A percentile compares a stretch with the other conserved stretches of the same genome.
These are phyloP conservation scores for Orchestia grillus DNA, from an alignment of 1,140 invertebrate species.

Conservation along the genomic window DNA sequence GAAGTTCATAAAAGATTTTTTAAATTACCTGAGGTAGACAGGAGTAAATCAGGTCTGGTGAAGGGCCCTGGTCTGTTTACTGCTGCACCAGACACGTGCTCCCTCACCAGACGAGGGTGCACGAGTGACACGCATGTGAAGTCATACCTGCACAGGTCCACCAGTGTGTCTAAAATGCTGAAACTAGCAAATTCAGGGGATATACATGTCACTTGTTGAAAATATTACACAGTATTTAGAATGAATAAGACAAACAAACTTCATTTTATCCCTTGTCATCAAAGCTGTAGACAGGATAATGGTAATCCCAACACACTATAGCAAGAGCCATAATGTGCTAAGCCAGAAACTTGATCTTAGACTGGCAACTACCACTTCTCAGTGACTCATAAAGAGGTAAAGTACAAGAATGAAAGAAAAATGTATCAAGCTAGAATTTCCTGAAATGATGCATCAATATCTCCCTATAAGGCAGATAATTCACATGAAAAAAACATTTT, in stretches of 20 bases:
- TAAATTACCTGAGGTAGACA: conserved; percentile 76
- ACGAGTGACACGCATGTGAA: conserved; percentile 77
- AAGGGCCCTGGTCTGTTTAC: conserved; percentile 75
- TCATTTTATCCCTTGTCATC: background rate
- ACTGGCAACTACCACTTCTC: no score
- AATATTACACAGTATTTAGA: background rate
- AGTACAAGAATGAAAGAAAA: no score
- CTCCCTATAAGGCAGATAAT: no score
- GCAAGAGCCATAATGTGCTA: no score
- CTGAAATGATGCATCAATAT: no score
- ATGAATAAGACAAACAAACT: background rate
- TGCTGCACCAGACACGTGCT: conserved; percentile 75
- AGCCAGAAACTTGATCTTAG: no score
- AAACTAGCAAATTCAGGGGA: no score
- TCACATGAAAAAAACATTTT: no score
- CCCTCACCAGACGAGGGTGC: conserved; percentile 77
- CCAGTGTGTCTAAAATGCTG: background rate
- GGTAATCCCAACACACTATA: no score
- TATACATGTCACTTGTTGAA: no score
- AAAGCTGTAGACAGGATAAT: background rate
- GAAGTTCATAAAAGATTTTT: background rate
- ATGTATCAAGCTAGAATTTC: no score
- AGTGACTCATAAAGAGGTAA: no score
- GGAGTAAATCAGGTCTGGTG: conserved; percentile 78
- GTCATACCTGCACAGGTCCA: conserved; percentile 75